Base-by-base conservation (phyloP, 2,113 vertebrate species). In the Cariama cristata region DNA sequence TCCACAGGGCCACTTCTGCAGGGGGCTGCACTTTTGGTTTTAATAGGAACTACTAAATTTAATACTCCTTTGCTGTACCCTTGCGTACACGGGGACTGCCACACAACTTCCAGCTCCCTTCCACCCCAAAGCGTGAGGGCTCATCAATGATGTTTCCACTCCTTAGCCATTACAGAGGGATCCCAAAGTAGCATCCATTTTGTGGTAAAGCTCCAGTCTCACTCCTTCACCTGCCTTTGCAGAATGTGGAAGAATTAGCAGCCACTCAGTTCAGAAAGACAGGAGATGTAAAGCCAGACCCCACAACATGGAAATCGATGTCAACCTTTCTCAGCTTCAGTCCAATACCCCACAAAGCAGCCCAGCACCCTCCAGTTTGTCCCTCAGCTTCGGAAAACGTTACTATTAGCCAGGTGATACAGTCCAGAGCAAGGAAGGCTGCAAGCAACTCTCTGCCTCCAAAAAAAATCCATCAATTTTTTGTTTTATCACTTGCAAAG, bases 281-380 rank as follows among this genome's bases (percentile, higher is more conserved):
- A 16, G 6, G 13, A 62, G 44, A n/a, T 8, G 5, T n/a, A 64
- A 62, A 82, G 24, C 18, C 64, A 62, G 69, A 33, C 8, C 8
- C 24, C 14, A 5, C 27, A 47, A 23, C 4, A 5, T 1, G 12
- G 67, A 81, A 91, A 76, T 1, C 1, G 0, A n/a, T 5, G 9
- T 21, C 33, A 85, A 4, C 38, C 35, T 35, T 81, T 33, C n/a
- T 35, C 18, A 45, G 14, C 40, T 90, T 71, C 52, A 75, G n/a
- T 8, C 17, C 8, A 35, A n/a, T 35, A 66, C 15, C 28, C 22
- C 6, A 14, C 32, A 66, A 5, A 73, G 40, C 12, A 24, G 28
- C 26, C 33, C 1, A 2, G 30, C n/a, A 74, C 15, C 26, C 45
- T 74, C 33, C 62, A 50, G 19, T 52, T 45, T 38, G 23, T 47